Evolutionary conservation across 2,113 vertebrate species (phyloP), one percentile per base, ranked within the genome.

Genomic region (Myocastor coypus): DNA sequence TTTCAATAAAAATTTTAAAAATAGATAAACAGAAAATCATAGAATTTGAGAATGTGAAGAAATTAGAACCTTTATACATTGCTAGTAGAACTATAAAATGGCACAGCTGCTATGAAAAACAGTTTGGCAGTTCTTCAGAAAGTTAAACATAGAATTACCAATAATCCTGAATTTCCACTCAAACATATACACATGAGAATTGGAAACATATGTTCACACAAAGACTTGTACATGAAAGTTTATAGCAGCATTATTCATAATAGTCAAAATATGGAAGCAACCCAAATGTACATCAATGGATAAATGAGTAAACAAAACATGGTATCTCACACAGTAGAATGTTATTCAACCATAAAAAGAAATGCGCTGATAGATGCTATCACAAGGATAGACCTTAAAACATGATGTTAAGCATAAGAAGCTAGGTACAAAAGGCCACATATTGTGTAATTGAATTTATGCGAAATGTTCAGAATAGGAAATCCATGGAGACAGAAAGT

Each of bases 121-220:
- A 64, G 42, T 55, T 63, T 88, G 94, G 91, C 92, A 87, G 57
- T 55, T 87, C 59, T 75, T 96, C 63, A 87, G 89, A 96, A 96
- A 93, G 73, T 94, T 92, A 93, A 94, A 94, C 81, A 46, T 52
- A 95, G 83, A 89, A 86, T 91, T 92, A 82, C 86, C 93, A 85
- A 82, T 73, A 91, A 94, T 81, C 80, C 83, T 91, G 37, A n/a
- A 52, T 24, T 95, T 92, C 80, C 63, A 63, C 64, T 87, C 66
- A 85, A n/a, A 63, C 52, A 37, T 87, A 81, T 81, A 63, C 64
- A 64, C 37, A 32, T 22, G 63, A 92, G 90, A 94, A 95, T 26
- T 83, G 81, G 71, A 96, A 94, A 94, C 88, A 88, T 59, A 85
- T 86, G 92, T 94, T 59, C 66, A 75, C 78, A 86, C 22, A 81